Base-by-base conservation (phyloP, 2,888 invertebrate species). In the Bombylius discolor region DNA sequence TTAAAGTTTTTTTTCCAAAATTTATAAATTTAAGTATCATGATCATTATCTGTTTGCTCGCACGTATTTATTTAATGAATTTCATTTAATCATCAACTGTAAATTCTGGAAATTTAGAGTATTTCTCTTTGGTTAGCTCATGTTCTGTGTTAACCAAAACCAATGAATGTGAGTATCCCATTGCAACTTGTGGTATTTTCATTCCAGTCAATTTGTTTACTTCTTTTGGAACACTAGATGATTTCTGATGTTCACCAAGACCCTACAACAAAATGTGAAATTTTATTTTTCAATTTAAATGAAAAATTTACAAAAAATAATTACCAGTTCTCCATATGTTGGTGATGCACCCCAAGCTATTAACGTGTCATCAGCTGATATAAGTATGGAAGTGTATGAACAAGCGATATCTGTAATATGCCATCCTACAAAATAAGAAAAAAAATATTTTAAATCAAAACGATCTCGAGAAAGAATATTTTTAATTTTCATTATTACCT, bases 321-420 rank as follows among this genome's bases (percentile, higher is more conserved):
- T 75, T 69, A 88, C 88, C 78, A 96, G 76, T 79, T 95, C 95
- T 0, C 96, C 96, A 66, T 85, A 95, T 5, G 93, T 92, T 0
- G 95, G 95, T 47, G 91, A 87, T n/a, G 89, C 87, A 5, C 95
- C 95, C 92, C 94, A 95, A 36, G 88, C 87, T 62, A 96, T 89
- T 6, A 93, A 81, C 23, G 87, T 85, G 52, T 94, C 90, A 70
- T 96, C 96, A 0, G 95, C 95, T 1, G 89, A 86, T 44, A 94
- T 82, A 52, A 95, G 81, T 56, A 89, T 82, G 36, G 90, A 91
- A 1, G 90, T 91, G 68, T 85, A 83, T 57, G 87, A 86, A 54
- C 89, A 87, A 4, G 86, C 93, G 47, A 95, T 81, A 63, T 85
- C 82, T 57, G 89, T 83, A 33, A 96, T 86, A 64, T 87, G 85